A percentile compares a stretch with the other conserved stretches of the same genome.
Conservation (phyloP, 2,888 invertebrate species). For the Malacosoma neustria region DNA sequence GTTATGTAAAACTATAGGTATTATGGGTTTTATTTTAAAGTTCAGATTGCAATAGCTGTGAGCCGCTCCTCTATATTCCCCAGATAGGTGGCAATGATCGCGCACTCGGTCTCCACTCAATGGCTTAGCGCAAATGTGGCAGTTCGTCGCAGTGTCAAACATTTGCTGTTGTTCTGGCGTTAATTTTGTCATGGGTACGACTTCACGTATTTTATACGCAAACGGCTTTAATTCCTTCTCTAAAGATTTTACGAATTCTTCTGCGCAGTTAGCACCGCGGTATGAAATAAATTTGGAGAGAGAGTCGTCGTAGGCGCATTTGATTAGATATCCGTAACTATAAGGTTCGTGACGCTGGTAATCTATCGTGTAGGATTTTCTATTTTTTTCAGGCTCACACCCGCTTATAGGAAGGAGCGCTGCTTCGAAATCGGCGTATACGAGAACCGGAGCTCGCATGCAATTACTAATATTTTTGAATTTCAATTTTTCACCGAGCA, state of each 20-base stretch:
- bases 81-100: background rate
- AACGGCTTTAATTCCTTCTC: constrained; percentile 2
- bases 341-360: too few relatives aligned
- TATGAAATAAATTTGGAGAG: constrained; percentile 7
- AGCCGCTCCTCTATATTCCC: background rate
- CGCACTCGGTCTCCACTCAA: background rate
- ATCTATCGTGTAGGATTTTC: too few relatives aligned
- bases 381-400: too few relatives aligned
- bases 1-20: background rate
- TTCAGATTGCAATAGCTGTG: background rate
- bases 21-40: background rate
- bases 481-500: too few relatives aligned
- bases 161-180: too few relatives aligned
- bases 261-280: constrained; percentile 7
- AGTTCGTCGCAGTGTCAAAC: background rate
- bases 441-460: too few relatives aligned
- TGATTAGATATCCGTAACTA: too few relatives aligned
- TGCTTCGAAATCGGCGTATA: too few relatives aligned
- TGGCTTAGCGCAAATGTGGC: background rate
- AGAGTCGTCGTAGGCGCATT: too few relatives aligned
- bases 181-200: background rate
- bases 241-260: constrained; percentile 4
- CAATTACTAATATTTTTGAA: too few relatives aligned
- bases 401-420: too few relatives aligned
- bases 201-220: background rate